Evolutionary conservation across 2,888 invertebrate genomes (phyloP).

Genomic region (Drosophila paramelanica): DNA sequence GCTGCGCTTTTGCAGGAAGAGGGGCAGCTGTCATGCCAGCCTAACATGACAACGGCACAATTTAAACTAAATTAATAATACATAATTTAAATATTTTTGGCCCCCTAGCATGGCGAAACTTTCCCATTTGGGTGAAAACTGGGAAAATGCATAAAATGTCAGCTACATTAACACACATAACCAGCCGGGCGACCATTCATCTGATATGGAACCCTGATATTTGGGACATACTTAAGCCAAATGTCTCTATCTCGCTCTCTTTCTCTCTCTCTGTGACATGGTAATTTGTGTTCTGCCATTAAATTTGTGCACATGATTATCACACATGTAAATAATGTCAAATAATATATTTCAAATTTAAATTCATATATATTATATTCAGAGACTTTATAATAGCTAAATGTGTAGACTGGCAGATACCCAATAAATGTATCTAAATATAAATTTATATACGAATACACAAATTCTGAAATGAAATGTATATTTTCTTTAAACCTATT

Average conservation of each 20-base stretch:
- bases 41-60: slow-evolving; percentile 48
- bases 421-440: background rate
- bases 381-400: background rate
- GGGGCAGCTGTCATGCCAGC: slow-evolving; percentile 23
- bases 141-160: slow-evolving; percentile 6
- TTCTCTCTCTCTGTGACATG: slow-evolving; percentile 9
- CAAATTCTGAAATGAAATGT: no score
- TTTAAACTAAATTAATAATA: slow-evolving; percentile 55
- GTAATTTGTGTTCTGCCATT: slow-evolving; percentile 31
- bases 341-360: slow-evolving; percentile 7
- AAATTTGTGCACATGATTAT: slow-evolving; percentile 5
- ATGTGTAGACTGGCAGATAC: background rate
- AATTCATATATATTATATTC: slow-evolving; percentile 20
- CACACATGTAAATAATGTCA: slow-evolving; percentile 14
- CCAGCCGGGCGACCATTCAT: slow-evolving; percentile 18
- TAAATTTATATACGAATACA: background rate
- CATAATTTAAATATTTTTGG: slow-evolving; percentile 49
- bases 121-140: slow-evolving; percentile 1
- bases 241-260: slow-evolving; percentile 3
- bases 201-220: slow-evolving; percentile 7
- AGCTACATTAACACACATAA: slow-evolving; percentile 32
- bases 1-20: slow-evolving; percentile 3
- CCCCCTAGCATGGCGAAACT: slow-evolving; percentile 1
- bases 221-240: slow-evolving; percentile 1
- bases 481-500: slow-evolving; percentile 36